Percentiles rank a stretch among this genome's conserved stretches.
These are phyloP conservation scores for Notamacropus eugenii DNA, from an alignment of 2,797 vertebrate species.

Conservation along the genomic window DNA sequence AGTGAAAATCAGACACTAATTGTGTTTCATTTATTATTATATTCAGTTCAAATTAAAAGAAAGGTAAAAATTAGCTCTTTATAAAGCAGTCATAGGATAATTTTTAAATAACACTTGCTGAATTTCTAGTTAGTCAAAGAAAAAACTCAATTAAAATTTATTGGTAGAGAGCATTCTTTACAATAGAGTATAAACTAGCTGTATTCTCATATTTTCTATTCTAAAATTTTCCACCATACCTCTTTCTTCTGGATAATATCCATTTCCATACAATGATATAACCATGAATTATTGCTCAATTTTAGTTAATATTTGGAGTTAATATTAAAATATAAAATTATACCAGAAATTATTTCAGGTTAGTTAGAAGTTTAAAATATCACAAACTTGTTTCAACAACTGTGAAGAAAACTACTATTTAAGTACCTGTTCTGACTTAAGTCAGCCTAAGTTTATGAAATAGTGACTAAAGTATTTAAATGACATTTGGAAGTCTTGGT, in stretches of 20 bases:
- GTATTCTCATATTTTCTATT: conserved; percentile 65
- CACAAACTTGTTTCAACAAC: neutral
- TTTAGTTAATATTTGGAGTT: neutral
- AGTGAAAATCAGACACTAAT: conserved; percentile 85
- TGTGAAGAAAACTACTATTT: neutral
- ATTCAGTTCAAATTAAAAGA: conserved; percentile 77
- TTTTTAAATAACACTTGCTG: conserved; percentile 76
- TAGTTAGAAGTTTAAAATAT: conserved; percentile 6
- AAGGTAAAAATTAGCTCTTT: conserved; percentile 70
- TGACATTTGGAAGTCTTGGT: neutral
- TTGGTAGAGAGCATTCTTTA: conserved; percentile 72
- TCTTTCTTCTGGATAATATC: conserved; percentile 20
- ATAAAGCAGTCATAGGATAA: conserved; percentile 71
- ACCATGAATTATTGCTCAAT: neutral
- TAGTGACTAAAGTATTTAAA: neutral
- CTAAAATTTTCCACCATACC: conserved; percentile 62
- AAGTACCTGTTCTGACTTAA: neutral
- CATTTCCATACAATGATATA: neutral
- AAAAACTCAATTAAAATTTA: conserved; percentile 82
- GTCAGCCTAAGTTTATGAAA: neutral
- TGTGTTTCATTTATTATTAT: conserved; percentile 76
- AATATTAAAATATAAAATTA: conserved; percentile 35
- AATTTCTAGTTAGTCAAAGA: conserved; percentile 70
- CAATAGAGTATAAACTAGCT: conserved; percentile 26
- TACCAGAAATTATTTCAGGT: conserved; percentile 1